Evolutionary conservation across 2,113 vertebrate species (phyloP).

Genomic region (Odocoileus virginianus): DNA sequence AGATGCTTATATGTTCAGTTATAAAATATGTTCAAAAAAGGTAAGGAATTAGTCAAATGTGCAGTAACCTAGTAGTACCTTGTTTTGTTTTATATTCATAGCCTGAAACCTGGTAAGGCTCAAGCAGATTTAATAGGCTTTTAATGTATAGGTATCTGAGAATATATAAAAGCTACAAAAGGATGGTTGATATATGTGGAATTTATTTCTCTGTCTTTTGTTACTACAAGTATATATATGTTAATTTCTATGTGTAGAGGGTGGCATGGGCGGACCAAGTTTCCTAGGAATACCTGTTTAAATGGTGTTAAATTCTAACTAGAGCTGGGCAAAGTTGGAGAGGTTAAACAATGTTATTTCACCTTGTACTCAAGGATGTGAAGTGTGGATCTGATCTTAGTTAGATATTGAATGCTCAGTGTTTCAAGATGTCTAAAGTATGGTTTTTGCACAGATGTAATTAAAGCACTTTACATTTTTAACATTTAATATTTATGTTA

Average conservation of each 20-base stretch:
- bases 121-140: background rate
- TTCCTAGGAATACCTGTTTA: background rate
- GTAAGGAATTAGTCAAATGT: conserved; percentile 50
- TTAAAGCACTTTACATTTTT: background rate
- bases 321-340: background rate
- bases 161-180: conserved; percentile 21
- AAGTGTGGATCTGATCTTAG: background rate
- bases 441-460: background rate
- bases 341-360: background rate
- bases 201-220: background rate
- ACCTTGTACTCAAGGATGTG: background rate
- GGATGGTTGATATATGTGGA: background rate
- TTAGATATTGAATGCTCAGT: background rate
- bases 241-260: background rate
- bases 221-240: background rate
- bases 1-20: conserved; percentile 65
- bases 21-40: conserved; percentile 55
- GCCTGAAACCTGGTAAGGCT: background rate
- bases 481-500: background rate
- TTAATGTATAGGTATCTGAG: conserved; percentile 10
- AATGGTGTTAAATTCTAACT: background rate
- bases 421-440: background rate
- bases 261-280: background rate
- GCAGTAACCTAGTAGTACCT: conserved; percentile 56
- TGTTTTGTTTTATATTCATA: background rate